Base-by-base conservation (phyloP, 2,113 vertebrate species). In the Pituophis catenifer region DNA sequence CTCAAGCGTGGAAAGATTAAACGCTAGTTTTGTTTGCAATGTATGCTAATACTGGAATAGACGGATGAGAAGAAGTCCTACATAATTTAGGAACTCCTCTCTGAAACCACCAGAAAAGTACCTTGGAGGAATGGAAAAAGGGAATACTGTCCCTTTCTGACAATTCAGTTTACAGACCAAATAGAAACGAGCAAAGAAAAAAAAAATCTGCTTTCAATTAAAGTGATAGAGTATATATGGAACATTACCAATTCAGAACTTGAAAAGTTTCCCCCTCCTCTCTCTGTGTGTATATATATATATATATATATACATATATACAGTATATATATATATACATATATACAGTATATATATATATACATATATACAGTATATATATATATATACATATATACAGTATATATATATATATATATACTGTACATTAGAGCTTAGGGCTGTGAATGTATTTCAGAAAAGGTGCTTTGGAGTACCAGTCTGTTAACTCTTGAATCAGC, bases 141-240 rank as follows among this genome's bases (percentile, higher is more conserved):
- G 97, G 97, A 81, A 97, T 97, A 93, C 97, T 97, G 97, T 95
- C 96, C 97, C 96, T 97, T 97, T 97, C 21, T 2, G 65, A 97
- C 95, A 95, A 92, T 57, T 89, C 90, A 50, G 93, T 94, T 97
- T 96, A 98, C 97, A 97, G 93, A 93, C 70, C 0, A 33, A 94
- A 44, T 94, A 91, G 62, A 93, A 96, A 91, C 6, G 50, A 89
- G 38, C 85, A 3, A n/a, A 12, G 50, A 24, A 1, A 0, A 0
- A 0, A 0, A 0, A 9, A 89, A 70, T 90, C 94, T 90, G 89
- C 55, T 96, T 96, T 70, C 94, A 94, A 90, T 93, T 48, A 65
- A 93, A 88, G 88, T 24, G 93, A 90, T 88, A 93, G 65, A 95
- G 86, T 50, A 91, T 29, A 92, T 93, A 90, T 96, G 89, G 8